These are phyloP conservation scores for Bactericera cockerelli DNA, from an alignment of 1,140 invertebrate genomes.

Conservation along the genomic window DNA sequence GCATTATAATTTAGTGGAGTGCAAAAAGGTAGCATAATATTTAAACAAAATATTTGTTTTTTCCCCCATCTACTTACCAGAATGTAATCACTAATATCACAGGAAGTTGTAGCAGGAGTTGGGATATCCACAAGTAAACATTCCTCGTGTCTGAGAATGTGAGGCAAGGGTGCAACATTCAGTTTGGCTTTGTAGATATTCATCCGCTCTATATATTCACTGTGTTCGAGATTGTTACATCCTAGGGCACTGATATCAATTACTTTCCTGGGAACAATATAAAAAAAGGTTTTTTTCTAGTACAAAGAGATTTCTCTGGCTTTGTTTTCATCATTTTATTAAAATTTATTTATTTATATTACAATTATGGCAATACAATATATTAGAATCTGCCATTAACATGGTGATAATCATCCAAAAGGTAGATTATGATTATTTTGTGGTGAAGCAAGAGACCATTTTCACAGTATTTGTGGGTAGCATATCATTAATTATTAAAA, in stretches of 20 bases:
- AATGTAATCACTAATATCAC: neutral
- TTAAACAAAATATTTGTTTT: neutral
- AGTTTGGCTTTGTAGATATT: slow-evolving; percentile 45
- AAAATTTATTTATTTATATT: too few species aligned
- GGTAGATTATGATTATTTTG: too few species aligned
- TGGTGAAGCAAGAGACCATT: too few species aligned
- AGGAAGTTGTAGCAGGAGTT: neutral
- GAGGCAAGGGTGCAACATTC: slow-evolving; percentile 1
- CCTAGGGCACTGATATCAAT: slow-evolving; percentile 69
- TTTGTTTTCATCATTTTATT: too few species aligned
- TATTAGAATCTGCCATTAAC: too few species aligned
- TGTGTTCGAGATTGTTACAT: slow-evolving; percentile 58
- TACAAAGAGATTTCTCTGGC: too few species aligned
- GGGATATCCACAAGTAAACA: neutral
- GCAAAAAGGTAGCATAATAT: neutral
- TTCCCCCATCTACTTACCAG: too few species aligned
- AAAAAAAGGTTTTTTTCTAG: too few species aligned
- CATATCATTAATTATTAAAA: too few species aligned
- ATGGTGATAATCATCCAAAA: too few species aligned
- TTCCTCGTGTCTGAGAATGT: neutral
- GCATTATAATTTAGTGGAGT: neutral
- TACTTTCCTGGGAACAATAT: slow-evolving; percentile 50
- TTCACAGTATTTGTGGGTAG: too few species aligned
- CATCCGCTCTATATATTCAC: slow-evolving; percentile 60
- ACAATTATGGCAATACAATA: too few species aligned